phyloP scores from a whole-genome alignment of 2,888 invertebrate species.

The Parasteatoda lunata region DNA sequence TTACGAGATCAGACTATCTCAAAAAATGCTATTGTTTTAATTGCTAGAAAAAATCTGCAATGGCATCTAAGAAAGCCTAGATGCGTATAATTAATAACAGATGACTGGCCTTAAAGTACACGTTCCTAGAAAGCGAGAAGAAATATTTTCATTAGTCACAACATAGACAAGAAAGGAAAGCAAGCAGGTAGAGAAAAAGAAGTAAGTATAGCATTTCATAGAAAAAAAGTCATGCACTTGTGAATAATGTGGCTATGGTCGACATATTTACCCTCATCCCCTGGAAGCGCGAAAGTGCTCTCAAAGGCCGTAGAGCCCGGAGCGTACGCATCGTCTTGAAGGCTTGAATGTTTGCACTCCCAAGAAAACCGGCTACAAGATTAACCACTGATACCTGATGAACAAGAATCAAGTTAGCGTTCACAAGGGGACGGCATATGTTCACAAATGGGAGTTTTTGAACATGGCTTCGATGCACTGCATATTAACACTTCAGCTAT shows the following conservation, averaged over 20 bases:
- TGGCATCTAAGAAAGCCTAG: too few relatives aligned
- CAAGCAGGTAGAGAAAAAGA: neutral
- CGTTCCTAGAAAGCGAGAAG: neutral
- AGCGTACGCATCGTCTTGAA: conserved; percentile 94
- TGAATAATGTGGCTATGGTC: conserved; percentile 17
- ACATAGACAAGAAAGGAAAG: neutral
- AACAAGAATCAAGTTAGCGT: conserved; percentile 64
- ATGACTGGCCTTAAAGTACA: too few relatives aligned
- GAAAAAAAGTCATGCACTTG: conserved; percentile 44
- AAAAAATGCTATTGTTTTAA: too few relatives aligned
- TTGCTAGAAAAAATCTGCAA: too few relatives aligned
- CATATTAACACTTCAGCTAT: conserved; percentile 9
- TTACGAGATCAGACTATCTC: too few relatives aligned
- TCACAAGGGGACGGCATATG: conserved; percentile 6
- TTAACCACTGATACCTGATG: conserved; percentile 89
- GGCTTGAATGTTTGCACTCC: conserved; percentile 89
- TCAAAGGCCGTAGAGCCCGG: conserved; percentile 83
- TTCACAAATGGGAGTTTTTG: conserved; percentile 10
- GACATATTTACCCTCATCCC: conserved; percentile 90
- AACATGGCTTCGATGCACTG: conserved; percentile 36
- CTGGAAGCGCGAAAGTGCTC: conserved; percentile 95
- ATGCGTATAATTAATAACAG: too few relatives aligned
- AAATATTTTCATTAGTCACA: neutral
- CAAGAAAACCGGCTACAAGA: conserved; percentile 88
- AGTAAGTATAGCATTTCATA: neutral